Base-by-base conservation (phyloP, 2,888 invertebrate genomes). In the Noctua janthina region DNA sequence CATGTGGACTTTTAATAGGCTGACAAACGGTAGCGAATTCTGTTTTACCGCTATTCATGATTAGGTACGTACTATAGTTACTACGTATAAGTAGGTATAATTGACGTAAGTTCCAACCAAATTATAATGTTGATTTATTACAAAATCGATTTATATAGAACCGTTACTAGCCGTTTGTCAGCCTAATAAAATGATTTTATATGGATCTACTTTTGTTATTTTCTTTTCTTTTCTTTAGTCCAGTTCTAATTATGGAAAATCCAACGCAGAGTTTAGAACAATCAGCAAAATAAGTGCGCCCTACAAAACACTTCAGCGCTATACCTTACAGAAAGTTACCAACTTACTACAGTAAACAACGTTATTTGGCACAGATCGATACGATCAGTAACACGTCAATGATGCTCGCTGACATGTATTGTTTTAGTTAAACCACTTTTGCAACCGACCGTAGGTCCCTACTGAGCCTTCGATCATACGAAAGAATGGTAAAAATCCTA, bases 291-390 rank as follows among this genome's bases (percentile, higher is more conserved):
- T 51, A 35, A 74, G 35, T n/a, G 7, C 20, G 20, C 43, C 35
- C 15, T 66, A 66, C 20, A 76, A 17, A 46, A 62, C 7, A 46
- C 0, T 17, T 46, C 46, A n/a, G 35, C 20, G 20, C 15, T 39
- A 15, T 29, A 59, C 23, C 17, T 68, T 74, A 23, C 17, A 54
- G n/a, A 39, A 66, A 73, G 20, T 70, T 46, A 46, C n/a, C 29
- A 43, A 66, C n/a, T 79, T 20, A 49, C 46, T 46, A 35, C 51
- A 66, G 46, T 64, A 46, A 71, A 59, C 43, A 71, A 81, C 23
- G 56, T 51, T 51, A 74, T 83, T 81, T 81, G 81, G 81, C 81
- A 81, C 81, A 69, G 62, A 62, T 77, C 54, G 23, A 69, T 62
- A 83, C 54, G 0, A 62, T 76, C 54, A 76, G 76, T 66, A 39